Base-by-base conservation (phyloP, 53 echinoderm and acorn worm genomes). In the Arbacia lixula region DNA sequence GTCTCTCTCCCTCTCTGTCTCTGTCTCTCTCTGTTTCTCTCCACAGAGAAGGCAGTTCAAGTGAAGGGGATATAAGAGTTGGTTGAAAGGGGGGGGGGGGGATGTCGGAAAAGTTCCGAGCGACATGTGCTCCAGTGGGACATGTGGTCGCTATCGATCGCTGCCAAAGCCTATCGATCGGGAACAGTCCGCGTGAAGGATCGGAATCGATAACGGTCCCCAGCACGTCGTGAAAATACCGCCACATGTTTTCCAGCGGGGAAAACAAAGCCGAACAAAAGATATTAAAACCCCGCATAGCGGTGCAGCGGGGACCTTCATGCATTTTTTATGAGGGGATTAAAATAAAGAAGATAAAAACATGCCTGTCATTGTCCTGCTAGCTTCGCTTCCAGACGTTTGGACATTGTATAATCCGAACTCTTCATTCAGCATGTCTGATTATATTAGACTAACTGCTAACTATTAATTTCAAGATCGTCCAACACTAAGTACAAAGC, bases 161-260 rank as follows among this genome's bases (percentile, higher is more conserved):
- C 76, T 76, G 76, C 53, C 76, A 76, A 76, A 76, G 37, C 76
- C 76, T 76, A 76, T 76, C 76, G 76, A 76, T 76, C n/a, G 76
- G 54, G 36, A 76, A 76, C 55, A 76, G 76, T n/a, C 76, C 55
- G 76, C 31, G 36, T 76, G 76, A 76, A 76, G 40, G 37, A 32
- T 25, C 35, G 57, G 54, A 56, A 55, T 76, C 76, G 76, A 76
- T 76, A 53, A 5, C 54, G 20, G 35, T 36, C 19, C 36, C 20
- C 32, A 20, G 56, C 30, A 21, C 32, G 25, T 56, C 76, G 76
- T 76, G 55, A 76, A 76, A 76, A 76, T 76, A 55, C 76, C 76
- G 51, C 46, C 72, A 72, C 72, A 72, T 72, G 72, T 19, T n/a
- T 10, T 0, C 12, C 40, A 16, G 0, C 40, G 17, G 0, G 40